phyloP scores from a whole-genome alignment of 2,113 vertebrate species.

The Hepsetus odoe region DNA sequence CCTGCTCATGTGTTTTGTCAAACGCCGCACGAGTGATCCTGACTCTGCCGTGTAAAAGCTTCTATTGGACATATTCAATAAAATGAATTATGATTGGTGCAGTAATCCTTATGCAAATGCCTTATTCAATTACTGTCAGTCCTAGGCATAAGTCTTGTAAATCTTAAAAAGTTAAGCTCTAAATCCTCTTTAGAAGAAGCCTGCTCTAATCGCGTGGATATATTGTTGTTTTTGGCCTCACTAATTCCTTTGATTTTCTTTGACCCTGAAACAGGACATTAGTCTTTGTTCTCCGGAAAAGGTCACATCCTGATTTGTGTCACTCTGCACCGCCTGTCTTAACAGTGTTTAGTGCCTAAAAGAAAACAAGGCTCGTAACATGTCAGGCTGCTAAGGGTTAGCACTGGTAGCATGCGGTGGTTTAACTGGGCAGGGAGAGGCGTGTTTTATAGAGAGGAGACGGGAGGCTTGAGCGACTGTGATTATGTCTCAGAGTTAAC shows the following conservation, averaged over 20 bases:
- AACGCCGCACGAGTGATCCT: background rate
- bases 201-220: constrained; percentile 75
- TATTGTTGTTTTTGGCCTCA: constrained; percentile 75
- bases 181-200: constrained; percentile 81
- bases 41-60: constrained; percentile 28
- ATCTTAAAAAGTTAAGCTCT: constrained; percentile 82
- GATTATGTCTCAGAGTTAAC: constrained; percentile 45
- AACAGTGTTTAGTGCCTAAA: constrained; percentile 39
- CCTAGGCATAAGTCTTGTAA: constrained; percentile 77
- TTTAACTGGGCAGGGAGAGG: constrained; percentile 25
- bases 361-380: background rate
- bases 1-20: background rate
- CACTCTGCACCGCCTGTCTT: constrained; percentile 43
- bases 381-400: constrained; percentile 4
- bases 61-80: constrained; percentile 62
- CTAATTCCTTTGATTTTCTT: constrained; percentile 72
- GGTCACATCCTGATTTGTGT: constrained; percentile 59
- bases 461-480: background rate
- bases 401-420: background rate
- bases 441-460: background rate
- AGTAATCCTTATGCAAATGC: constrained; percentile 77
- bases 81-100: constrained; percentile 67
- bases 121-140: constrained; percentile 78
- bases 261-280: constrained; percentile 61
- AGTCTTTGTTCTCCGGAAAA: constrained; percentile 53